phyloP scores from a whole-genome alignment of 2,888 invertebrate species.

The Athripsodes cinereus region DNA sequence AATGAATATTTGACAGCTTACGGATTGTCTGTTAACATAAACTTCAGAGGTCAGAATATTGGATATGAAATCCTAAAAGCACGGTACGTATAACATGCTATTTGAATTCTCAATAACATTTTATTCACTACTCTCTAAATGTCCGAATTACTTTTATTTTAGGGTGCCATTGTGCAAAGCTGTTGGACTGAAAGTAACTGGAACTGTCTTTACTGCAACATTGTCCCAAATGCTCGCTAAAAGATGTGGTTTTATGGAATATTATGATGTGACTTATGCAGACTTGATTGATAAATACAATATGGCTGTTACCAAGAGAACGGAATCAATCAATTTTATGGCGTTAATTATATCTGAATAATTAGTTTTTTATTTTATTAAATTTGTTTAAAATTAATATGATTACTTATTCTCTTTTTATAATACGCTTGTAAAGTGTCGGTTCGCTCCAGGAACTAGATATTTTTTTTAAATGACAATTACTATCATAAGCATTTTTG shows the following conservation, averaged over 20 bases:
- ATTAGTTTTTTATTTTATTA: no score
- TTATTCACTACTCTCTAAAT: no score
- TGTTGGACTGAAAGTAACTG: conserved; percentile 42
- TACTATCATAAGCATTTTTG: no score
- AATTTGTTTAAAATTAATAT: no score
- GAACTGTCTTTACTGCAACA: conserved; percentile 49
- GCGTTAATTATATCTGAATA: conserved; percentile 34
- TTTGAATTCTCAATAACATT: no score
- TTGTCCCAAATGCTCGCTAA: conserved; percentile 48
- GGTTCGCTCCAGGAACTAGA: no score
- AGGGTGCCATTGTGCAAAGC: conserved; percentile 49
- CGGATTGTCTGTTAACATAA: conserved; percentile 44
- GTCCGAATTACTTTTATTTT: no score
- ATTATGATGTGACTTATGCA: conserved; percentile 42
- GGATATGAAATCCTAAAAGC: conserved; percentile 42
- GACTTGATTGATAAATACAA: conserved; percentile 40
- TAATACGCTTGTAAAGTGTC: no score
- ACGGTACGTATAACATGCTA: no score
- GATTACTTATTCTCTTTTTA: no score
- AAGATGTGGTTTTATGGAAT: conserved; percentile 44
- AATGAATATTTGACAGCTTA: conserved; percentile 43
- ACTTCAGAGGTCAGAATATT: conserved; percentile 42
- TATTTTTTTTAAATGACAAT: no score
- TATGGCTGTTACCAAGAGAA: conserved; percentile 30
- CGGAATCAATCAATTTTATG: conserved; percentile 44